Evolutionary conservation across 1,140 invertebrate species (phyloP), one percentile per base, ranked within the genome.

Genomic region (Drosophila pachea): DNA sequence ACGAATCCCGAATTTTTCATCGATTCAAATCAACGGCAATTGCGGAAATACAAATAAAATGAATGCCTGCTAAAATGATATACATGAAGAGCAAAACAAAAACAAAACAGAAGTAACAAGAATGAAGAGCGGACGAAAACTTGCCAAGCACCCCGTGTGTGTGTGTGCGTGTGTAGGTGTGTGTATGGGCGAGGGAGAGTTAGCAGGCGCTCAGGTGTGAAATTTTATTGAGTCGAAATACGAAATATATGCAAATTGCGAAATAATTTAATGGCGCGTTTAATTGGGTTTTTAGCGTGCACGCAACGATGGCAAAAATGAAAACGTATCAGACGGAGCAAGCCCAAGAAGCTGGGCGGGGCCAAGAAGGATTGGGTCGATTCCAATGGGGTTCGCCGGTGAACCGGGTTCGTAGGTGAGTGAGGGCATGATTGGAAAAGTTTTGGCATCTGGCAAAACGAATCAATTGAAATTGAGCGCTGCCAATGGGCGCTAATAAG

Each of bases 221-320:
- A 84, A 84, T 84, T 84, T 84, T 84, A 84, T 84, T 84, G 81
- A 84, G 73, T 81, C 70, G 81, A 86, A 86, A 84, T 84, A 86
- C 81, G 81, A 86, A 86, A 86, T 86, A 86, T 84, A 84, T 84
- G 81, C 81, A 84, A 84, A 84, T 84, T 84, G 81, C 77, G 74
- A 84, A 84, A 84, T 84, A 86, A 84, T 84, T 84, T 86, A 84
- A 84, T 84, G 81, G 83, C 81, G 81, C 81, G 81, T 84, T 84
- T 84, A 84, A 84, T 84, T 84, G 81, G 81, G 81, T 86, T 84
- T 84, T 84, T 84, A 84, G 81, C 81, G 71, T 56, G 71, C 66
- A 62, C 71, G 58, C 66, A 70, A 72, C 63, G 56, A 67, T 56
- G 67, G 43, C 36, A 68, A 69, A 63, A 62, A 64, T 63, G 55